Conservation (phyloP, 2,797 vertebrate genomes). For the Pseudochromis fuscus region DNA sequence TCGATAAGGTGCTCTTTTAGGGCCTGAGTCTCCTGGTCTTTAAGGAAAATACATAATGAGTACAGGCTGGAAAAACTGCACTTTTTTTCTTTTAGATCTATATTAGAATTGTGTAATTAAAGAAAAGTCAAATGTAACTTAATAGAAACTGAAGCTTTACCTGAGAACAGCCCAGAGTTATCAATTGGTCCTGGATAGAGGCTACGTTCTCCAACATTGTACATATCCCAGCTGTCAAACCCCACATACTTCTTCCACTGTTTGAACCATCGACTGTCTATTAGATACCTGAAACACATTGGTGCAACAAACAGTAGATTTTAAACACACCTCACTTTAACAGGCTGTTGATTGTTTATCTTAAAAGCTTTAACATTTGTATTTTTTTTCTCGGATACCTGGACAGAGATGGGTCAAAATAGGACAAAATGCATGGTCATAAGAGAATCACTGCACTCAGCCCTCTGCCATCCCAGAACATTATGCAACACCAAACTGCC, state of each 20-base stretch:
- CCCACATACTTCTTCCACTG: constrained; percentile 99
- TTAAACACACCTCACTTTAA: neutral
- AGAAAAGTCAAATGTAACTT: too few species aligned
- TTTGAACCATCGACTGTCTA: constrained; percentile 98
- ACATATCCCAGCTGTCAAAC: constrained; percentile 97
- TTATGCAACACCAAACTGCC: constrained; percentile 57
- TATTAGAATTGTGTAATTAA: too few species aligned
- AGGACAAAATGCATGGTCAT: neutral
- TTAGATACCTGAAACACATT: constrained; percentile 90
- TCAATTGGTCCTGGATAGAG: constrained; percentile 95
- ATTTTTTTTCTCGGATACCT: neutral
- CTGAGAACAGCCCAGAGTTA: constrained; percentile 95
- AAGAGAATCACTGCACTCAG: constrained; percentile 9
- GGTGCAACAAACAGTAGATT: neutral
- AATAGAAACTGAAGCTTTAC: too few species aligned
- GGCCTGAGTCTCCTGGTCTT: constrained; percentile 91
- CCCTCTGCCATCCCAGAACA: constrained; percentile 22
- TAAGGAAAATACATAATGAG: constrained; percentile 11
- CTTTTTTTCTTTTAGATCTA: neutral
- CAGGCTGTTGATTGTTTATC: neutral
- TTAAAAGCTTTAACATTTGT: neutral
- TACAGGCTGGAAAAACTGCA: neutral
- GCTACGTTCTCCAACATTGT: constrained; percentile 90
- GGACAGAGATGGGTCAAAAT: neutral
- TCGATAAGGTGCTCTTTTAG: constrained; percentile 97